A percentile compares a stretch with the other conserved stretches of the same genome.
Conservation (phyloP, 2,113 vertebrate species). For the Anseranas semipalmata region DNA sequence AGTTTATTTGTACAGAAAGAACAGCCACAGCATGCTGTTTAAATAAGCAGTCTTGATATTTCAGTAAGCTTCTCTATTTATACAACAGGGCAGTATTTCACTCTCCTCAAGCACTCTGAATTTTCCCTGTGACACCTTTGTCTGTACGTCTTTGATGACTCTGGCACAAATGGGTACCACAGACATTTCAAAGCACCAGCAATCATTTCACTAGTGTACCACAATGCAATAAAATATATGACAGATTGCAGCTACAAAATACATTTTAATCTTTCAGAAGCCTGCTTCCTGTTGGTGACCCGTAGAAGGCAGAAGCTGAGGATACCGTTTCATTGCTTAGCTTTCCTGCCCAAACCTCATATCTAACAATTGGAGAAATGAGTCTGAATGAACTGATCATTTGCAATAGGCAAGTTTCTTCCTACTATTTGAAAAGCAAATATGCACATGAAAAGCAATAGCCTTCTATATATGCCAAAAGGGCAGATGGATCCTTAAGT, state of each 20-base stretch:
- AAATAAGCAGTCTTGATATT: neutral
- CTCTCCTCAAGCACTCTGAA: neutral
- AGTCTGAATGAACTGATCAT: neutral
- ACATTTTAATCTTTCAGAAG: constrained; percentile 15
- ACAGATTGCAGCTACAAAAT: neutral
- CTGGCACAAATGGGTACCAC: neutral
- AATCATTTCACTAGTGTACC: neutral
- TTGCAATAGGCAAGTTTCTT: neutral
- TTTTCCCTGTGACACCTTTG: neutral
- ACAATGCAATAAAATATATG: neutral
- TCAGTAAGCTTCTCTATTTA: neutral
- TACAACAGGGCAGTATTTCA: neutral
- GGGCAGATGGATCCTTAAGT: neutral
- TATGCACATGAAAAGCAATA: neutral
- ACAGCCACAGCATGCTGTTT: neutral
- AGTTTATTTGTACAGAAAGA: neutral
- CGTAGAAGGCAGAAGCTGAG: neutral
- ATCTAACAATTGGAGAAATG: neutral
- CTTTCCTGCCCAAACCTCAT: neutral
- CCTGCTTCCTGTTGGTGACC: neutral
- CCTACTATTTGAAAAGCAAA: neutral
- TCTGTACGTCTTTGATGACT: neutral
- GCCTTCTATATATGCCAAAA: neutral
- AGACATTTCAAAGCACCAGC: neutral
- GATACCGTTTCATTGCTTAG: neutral